These are phyloP conservation scores for Cephus pygmeus DNA, from an alignment of 2,888 invertebrate genomes.

Conservation along the genomic window DNA sequence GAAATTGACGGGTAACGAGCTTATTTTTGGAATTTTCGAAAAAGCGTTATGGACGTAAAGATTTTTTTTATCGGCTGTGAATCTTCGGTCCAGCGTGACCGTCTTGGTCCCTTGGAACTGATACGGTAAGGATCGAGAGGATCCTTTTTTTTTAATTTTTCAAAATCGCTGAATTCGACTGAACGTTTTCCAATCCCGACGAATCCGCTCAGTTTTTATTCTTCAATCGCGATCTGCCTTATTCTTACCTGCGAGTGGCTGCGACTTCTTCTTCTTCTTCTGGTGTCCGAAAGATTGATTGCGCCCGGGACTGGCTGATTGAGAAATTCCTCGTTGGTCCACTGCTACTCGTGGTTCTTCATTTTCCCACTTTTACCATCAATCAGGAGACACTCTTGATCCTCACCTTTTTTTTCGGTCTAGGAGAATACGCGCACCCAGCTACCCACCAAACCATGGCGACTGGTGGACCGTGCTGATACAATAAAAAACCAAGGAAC, in stretches of 20 bases:
- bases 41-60: too few relatives aligned
- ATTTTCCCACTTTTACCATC: slow-evolving; percentile 22
- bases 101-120: background rate
- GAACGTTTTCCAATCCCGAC: background rate
- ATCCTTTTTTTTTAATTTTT: background rate
- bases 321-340: slow-evolving; percentile 20
- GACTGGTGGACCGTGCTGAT: background rate
- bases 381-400: slow-evolving; percentile 20
- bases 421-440: background rate
- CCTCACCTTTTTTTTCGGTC: slow-evolving; percentile 7
- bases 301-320: slow-evolving; percentile 16
- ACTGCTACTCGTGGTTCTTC: slow-evolving; percentile 17
- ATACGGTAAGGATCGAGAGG: background rate
- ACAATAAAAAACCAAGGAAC: background rate
- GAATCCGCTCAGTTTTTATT: background rate
- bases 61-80: background rate
- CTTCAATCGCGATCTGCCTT: background rate
- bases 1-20: background rate
- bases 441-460: background rate
- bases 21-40: background rate
- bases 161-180: background rate
- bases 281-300: slow-evolving; percentile 16
- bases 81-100: background rate
- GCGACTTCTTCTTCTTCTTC: background rate
- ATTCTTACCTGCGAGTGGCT: background rate